phyloP scores from a whole-genome alignment of 1,140 invertebrate genomes.

The Zophobas morio region DNA sequence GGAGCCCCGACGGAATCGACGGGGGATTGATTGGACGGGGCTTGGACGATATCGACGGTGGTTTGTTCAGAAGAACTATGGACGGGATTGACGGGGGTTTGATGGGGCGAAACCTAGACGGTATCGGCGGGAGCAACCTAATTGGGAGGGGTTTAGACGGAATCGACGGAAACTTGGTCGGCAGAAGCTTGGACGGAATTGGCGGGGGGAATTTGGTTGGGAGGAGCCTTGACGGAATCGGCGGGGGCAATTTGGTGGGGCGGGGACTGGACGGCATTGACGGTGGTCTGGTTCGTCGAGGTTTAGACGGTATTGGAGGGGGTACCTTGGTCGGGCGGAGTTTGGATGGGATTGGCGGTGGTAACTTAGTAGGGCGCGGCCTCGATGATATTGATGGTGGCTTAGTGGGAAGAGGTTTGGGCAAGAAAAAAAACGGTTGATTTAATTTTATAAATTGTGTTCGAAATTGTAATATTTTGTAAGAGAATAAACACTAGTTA shows the following conservation, averaged over 20 bases:
- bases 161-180: conserved; percentile 43
- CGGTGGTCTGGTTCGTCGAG: conserved; percentile 44
- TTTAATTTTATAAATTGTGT: conserved; percentile 13
- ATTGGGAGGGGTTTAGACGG: conserved; percentile 42
- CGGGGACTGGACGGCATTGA: conserved; percentile 48
- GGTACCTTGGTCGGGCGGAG: conserved; percentile 43
- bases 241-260: conserved; percentile 35
- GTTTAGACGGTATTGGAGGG: conserved; percentile 49
- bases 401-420: conserved; percentile 36
- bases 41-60: conserved; percentile 51
- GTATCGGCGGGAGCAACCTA: conserved; percentile 49
- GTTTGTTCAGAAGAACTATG: conserved; percentile 41
- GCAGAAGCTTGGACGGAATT: conserved; percentile 45
- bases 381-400: conserved; percentile 47
- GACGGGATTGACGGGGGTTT: conserved; percentile 51
- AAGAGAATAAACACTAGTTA: too few relatives aligned
- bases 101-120: conserved; percentile 43
- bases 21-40: conserved; percentile 47
- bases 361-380: conserved; percentile 34
- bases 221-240: conserved; percentile 47
- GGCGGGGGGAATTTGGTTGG: conserved; percentile 48
- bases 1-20: conserved; percentile 50
- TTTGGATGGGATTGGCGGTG: conserved; percentile 53
- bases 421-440: conserved; percentile 13
- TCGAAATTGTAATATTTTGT: background rate